Conservation (phyloP, 1,140 invertebrate species). For the Pogonognathellus flavescens region DNA sequence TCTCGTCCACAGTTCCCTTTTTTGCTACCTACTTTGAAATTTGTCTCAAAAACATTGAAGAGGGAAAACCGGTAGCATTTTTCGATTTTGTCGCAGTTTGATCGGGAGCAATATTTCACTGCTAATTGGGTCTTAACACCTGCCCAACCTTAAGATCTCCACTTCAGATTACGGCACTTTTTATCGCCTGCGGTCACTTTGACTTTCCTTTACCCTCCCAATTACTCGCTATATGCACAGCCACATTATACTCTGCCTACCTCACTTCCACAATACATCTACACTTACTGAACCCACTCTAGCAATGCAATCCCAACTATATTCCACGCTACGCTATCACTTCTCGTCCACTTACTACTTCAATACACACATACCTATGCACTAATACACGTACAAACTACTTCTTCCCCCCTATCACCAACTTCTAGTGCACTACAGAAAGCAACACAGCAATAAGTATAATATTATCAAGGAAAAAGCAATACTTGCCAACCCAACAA, state of each 20-base stretch:
- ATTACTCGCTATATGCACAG: slow-evolving; percentile 37
- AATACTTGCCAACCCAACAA: no score
- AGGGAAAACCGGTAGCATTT: slow-evolving; percentile 67
- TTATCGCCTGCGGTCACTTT: slow-evolving; percentile 66
- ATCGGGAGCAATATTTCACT: slow-evolving; percentile 68
- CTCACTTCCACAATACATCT: background rate
- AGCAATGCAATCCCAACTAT: no score
- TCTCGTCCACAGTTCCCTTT: slow-evolving; percentile 57
- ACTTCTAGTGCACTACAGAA: no score
- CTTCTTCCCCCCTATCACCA: no score
- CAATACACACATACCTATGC: no score
- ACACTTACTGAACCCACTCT: background rate
- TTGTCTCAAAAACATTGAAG: slow-evolving; percentile 55
- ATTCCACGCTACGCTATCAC: no score
- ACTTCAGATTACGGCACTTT: slow-evolving; percentile 62
- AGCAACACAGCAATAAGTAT: no score
- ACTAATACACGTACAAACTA: no score
- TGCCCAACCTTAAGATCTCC: slow-evolving; percentile 65
- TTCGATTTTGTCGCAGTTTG: slow-evolving; percentile 66
- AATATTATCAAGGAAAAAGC: no score
- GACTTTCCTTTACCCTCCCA: slow-evolving; percentile 59
- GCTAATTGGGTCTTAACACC: slow-evolving; percentile 68
- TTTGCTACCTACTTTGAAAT: slow-evolving; percentile 53
- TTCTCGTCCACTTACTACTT: no score
- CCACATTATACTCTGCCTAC: background rate